Evolutionary conservation across 1,140 invertebrate species (phyloP), one percentile per base, ranked within the genome.

Genomic region (Heliconius hewitsoni): DNA sequence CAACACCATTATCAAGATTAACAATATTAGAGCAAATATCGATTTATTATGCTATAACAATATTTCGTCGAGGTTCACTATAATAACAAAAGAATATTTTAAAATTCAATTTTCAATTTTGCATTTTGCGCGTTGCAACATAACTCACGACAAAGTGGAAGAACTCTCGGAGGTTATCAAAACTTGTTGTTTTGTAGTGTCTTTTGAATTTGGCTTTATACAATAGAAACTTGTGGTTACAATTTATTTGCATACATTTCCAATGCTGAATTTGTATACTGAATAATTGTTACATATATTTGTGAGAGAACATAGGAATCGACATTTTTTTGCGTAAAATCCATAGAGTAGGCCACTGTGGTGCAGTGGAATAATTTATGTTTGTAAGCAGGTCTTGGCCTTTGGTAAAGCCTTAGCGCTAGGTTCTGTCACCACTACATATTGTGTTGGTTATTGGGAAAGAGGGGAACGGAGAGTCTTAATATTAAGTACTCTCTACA

Each of bases 121-220:
- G 60, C 23, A 66, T 66, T 66, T 74, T 74, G 73, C 52, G 46
- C 55, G 37, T 57, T 34, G 30, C 73, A 74, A 74, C 9, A n/a
- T 74, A 74, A 74, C 55, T 75, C 60, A 37, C 34, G 23, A 75
- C 52, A 55, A 75, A 30, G 60, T 60, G 37, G 74, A 57, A 75
- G 52, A 55, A 66, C 34, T 60, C 74, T 75, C 74, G 74, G 55
- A 75, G 46, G 60, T 75, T 60, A 37, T 60, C 55, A 60, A 66
- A 66, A 37, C 50, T 75, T 66, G 18, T 75, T 75, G 11, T 75
- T 75, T 66, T 66, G 55, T 66, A 66, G 23, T 66, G 60, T 66
- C 60, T 66, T 66, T 66, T 66, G 60, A 66, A 30, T 66, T 66
- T 66, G 60, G 60, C 60, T 66, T 66, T 66, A 66, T 1, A 66